Base-by-base conservation (phyloP, 2,797 vertebrate genomes). In the Tapirus indicus region DNA sequence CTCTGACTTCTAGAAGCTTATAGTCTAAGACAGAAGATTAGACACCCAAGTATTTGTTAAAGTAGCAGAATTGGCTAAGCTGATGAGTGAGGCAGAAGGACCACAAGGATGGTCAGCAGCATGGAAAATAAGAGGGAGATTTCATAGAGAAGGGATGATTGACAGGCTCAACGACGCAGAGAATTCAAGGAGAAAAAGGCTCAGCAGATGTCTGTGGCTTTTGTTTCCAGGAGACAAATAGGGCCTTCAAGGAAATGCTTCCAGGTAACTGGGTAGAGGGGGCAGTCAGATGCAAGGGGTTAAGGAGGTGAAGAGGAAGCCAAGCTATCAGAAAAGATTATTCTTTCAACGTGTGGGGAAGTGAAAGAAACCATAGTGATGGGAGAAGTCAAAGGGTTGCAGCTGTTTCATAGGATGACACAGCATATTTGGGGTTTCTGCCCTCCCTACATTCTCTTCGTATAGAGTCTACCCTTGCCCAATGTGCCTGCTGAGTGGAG, bases 1-100 rank as follows among this genome's bases (percentile, higher is more conserved):
- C 52, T 96, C 71, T 92, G 64, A 89, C 29, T 68, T 64, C 38
- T 47, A 32, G 79, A 92, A 74, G 44, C 54, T 88, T 78, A 79
- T 21, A 52, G 13, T 85, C n/a, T 78, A 88, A 68, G 41, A 74
- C 32, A 66, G 71, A 93, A 78, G 35, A 68, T 62, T 62, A 71
- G 78, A 83, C 18, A 56, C 20, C 2, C n/a, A 54, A 54, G 6
- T 62, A 23, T 58, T 58, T 35, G 29, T 32, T 66, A 47, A 64
- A 88, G 86, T 68, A 35, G 56, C 79, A 84, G 52, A 88, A 88
- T 66, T 54, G 6, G 60, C 62, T 56, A 64, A 68, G 47, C 54
- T 60, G 52, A 79, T n/a, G 60, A 29, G 56, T 44, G 58, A 35
- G 17, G 27, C 20, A 13, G 27, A 35, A 49, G 21, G 17, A 60